Percentiles rank a stretch among this genome's conserved stretches.
Evolutionary conservation across 2,797 vertebrate genomes (phyloP).

Genomic region (Manis pentadactyla): DNA sequence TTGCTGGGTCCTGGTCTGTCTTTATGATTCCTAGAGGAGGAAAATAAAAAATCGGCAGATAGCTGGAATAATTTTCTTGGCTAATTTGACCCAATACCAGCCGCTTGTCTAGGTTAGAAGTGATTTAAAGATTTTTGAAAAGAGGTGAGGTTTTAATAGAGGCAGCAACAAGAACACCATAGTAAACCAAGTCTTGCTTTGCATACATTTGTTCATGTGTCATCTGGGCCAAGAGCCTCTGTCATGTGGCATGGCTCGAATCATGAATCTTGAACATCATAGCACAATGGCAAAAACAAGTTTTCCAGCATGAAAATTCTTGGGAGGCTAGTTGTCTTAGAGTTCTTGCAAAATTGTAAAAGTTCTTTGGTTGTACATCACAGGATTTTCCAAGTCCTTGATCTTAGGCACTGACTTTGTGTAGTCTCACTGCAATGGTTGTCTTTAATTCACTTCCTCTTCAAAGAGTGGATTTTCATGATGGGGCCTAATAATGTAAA

Average conservation of each 20-base stretch:
- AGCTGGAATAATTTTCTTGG: constrained; percentile 69
- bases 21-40: constrained; percentile 55
- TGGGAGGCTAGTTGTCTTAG: background rate
- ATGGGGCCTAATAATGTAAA: constrained; percentile 62
- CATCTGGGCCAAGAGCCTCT: constrained; percentile 72
- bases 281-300: background rate
- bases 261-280: background rate
- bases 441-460: constrained; percentile 67
- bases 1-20: constrained; percentile 40
- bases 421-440: background rate
- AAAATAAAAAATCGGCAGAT: constrained; percentile 67
- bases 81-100: background rate
- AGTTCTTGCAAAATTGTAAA: constrained; percentile 34
- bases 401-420: constrained; percentile 20
- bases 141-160: constrained; percentile 33
- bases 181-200: constrained; percentile 77
- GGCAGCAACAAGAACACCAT: constrained; percentile 49
- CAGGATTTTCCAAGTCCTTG: constrained; percentile 56
- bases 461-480: constrained; percentile 67
- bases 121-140: constrained; percentile 74
- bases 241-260: constrained; percentile 22
- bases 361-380: constrained; percentile 45
- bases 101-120: constrained; percentile 59
- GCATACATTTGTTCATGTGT: constrained; percentile 63
- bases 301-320: constrained; percentile 23